Evolutionary conservation across 2,113 vertebrate genomes (phyloP), one percentile per base, ranked within the genome.

Genomic region (Rhabdomys dilectus): DNA sequence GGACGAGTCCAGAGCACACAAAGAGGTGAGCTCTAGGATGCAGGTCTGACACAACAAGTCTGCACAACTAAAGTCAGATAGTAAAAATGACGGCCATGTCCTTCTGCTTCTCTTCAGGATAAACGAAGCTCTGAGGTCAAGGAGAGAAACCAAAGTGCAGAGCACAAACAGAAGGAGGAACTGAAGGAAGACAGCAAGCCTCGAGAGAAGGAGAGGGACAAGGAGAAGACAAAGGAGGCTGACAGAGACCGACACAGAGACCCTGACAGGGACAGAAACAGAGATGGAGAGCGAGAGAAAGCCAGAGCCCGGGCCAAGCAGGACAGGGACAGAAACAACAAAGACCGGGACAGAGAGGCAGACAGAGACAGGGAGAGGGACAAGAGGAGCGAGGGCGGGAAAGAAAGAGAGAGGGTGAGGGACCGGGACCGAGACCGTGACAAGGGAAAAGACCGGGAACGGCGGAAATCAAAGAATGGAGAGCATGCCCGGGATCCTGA

Each of bases 141-240:
- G 85, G 99, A 99, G 36, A 98, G 97, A 96, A 99, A 98, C 21
- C 95, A 97, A 3, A 99, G 98, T 96, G 97, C 97, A 94, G 99
- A 99, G 48, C 97, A 97, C 60, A 99, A 99, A 96, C 94, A 98
- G 80, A 98, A 98, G 58, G 99, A 99, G 80, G 98, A 98, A 2
- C 31, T 86, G n/a, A 99, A 98, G 97, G 99, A 98, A 53, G 99
- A 99, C 16, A 97, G 97, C n/a, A 98, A 97, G 45, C 97, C 92
- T 0, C 98, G 96, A 85, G 99, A 99, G 39, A 99, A 98, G n/a
- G 98, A 98, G 12, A 92, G 81, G 7, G 96, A 99, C 68, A 98
- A 96, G 73, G 96, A 88, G 56, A 98, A 93, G 89, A 4, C 7
- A 31, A 98, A 93, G 92, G 96, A 97, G 53, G 73, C 62, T 0